Conservation (phyloP, 1,140 invertebrate genomes). For the Eumeta japonica region DNA sequence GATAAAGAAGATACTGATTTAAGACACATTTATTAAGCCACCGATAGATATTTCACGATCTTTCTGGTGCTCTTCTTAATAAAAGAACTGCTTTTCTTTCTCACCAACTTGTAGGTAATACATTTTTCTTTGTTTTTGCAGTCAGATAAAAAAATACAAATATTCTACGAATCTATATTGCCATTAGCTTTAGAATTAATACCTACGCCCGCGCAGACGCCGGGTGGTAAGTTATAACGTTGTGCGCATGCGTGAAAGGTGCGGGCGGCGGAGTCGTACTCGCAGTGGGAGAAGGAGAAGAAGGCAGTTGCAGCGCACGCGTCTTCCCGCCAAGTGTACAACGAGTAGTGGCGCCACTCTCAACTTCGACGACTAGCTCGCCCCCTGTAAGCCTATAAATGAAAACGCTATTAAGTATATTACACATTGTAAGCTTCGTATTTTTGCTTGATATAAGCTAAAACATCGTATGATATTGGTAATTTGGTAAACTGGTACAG, state of each 20-base stretch:
- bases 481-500: no score
- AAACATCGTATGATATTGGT: no score
- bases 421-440: no score
- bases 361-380: constrained; percentile 42
- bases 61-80: no score
- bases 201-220: constrained; percentile 38
- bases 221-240: constrained; percentile 53
- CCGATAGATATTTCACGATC: no score
- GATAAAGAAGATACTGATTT: no score
- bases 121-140: no score
- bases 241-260: constrained; percentile 51
- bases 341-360: constrained; percentile 46
- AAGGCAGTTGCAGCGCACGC: constrained; percentile 41
- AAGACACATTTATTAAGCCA: no score
- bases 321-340: constrained; percentile 47
- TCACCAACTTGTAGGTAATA: no score
- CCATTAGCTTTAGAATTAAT: not conserved
- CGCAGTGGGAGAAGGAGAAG: constrained; percentile 13
- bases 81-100: no score
- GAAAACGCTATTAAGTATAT: not conserved
- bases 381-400: constrained; percentile 31
- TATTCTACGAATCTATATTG: constrained; percentile 2
- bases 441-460: no score
- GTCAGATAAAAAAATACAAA: no score
- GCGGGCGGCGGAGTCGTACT: constrained; percentile 9